Conservation (phyloP, 2,888 invertebrate genomes). For the Drosophila leonis region DNA sequence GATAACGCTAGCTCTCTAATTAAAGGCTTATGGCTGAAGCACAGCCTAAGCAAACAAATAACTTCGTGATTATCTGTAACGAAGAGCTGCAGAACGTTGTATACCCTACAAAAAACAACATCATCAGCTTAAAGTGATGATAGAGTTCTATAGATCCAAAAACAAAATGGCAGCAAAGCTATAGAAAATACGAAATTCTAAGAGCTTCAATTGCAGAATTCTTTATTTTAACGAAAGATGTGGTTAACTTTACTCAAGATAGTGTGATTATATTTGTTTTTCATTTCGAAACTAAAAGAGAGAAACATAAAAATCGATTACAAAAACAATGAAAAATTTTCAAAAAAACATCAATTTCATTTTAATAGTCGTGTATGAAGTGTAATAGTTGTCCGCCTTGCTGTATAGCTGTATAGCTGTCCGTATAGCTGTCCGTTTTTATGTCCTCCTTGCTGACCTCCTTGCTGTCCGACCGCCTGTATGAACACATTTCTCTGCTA, state of each 20-base stretch:
- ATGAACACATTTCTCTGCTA: not conserved
- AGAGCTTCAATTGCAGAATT: no score
- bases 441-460: not conserved
- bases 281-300: no score
- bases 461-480: not conserved
- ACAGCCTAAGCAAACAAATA: not conserved
- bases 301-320: no score
- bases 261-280: no score
- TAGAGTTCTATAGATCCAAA: no score
- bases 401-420: not conserved
- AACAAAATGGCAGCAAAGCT: no score
- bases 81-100: not conserved
- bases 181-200: no score
- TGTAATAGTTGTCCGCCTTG: not conserved
- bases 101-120: not conserved
- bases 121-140: not conserved
- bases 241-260: no score
- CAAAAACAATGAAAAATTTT: not conserved
- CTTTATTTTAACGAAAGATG: no score
- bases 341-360: not conserved
- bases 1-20: conserved; percentile 3
- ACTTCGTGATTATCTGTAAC: not conserved
- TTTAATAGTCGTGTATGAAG: not conserved
- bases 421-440: not conserved
- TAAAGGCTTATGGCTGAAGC: conserved; percentile 11